Conservation (phyloP, 2,113 vertebrate genomes). For the Ivindomyrus marchei region DNA sequence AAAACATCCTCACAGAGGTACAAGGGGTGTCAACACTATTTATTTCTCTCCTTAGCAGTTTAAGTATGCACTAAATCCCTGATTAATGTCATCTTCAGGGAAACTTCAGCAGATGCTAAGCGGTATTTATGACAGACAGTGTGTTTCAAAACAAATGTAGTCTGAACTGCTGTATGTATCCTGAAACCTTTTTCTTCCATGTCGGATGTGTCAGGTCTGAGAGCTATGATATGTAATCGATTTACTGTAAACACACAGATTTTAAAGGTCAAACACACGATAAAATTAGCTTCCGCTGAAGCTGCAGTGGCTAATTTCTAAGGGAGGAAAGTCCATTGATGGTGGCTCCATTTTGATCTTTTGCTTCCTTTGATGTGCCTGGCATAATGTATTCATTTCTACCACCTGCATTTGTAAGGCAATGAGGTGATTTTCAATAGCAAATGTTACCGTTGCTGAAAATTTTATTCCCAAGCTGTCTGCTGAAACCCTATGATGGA, state of each 20-base stretch:
- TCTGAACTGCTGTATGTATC: neutral
- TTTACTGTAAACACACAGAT: neutral
- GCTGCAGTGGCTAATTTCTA: neutral
- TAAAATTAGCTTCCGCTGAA: neutral
- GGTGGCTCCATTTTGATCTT: conserved; percentile 5
- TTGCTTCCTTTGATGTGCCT: neutral
- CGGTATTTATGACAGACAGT: neutral
- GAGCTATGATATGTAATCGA: neutral
- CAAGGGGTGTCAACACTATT: neutral
- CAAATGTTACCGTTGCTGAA: neutral
- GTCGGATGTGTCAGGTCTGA: neutral
- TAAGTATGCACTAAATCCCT: neutral
- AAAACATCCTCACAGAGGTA: neutral
- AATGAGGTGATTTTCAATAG: neutral
- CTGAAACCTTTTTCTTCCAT: neutral
- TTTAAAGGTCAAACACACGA: conserved; percentile 4
- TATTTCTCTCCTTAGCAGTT: neutral
- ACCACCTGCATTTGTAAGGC: neutral
- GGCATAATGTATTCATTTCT: conserved; percentile 9
- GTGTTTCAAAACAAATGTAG: neutral
- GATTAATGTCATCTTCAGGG: neutral
- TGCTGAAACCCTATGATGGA: neutral
- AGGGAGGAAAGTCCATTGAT: conserved; percentile 7
- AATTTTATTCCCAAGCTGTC: neutral
- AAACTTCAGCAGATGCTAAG: neutral